phyloP scores from a whole-genome alignment of 1,140 invertebrate species.

The Drosophila ananassae region DNA sequence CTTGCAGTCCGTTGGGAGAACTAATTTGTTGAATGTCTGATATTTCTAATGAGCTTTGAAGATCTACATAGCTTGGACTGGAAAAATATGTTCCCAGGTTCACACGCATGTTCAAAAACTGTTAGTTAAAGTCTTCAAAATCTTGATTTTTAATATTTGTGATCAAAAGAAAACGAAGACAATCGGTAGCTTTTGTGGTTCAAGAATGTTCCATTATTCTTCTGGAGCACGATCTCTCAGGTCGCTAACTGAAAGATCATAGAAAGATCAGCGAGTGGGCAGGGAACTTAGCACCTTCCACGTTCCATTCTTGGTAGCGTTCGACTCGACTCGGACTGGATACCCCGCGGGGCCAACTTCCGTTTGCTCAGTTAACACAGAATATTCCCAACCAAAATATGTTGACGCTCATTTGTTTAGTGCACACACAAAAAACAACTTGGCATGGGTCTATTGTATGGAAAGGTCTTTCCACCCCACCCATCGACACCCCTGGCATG shows the following conservation, averaged over 20 bases:
- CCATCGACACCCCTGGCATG: slow-evolving; percentile 33
- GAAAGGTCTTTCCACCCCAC: neutral
- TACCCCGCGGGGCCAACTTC: slow-evolving; percentile 60
- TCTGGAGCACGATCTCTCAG: slow-evolving; percentile 49
- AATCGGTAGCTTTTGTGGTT: slow-evolving; percentile 10
- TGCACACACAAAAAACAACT: slow-evolving; percentile 9
- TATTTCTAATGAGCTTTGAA: slow-evolving; percentile 22
- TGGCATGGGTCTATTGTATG: slow-evolving; percentile 55
- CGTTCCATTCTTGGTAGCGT: slow-evolving; percentile 37
- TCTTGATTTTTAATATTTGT: slow-evolving; percentile 13
- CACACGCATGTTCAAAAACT: slow-evolving; percentile 25
- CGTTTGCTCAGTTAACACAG: slow-evolving; percentile 44
- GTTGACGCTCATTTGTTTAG: slow-evolving; percentile 38
- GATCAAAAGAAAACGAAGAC: slow-evolving; percentile 25
- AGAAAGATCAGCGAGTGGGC: slow-evolving; percentile 14
- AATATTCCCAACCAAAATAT: slow-evolving; percentile 55
- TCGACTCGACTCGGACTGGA: neutral
- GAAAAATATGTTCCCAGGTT: slow-evolving; percentile 23
- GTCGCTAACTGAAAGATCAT: slow-evolving; percentile 62
- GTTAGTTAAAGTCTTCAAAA: neutral
- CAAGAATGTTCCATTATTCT: slow-evolving; percentile 33
- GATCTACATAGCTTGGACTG: neutral
- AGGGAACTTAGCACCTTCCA: slow-evolving; percentile 55
- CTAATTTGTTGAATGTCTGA: slow-evolving; percentile 24
- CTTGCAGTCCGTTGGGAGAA: slow-evolving; percentile 39